These are phyloP conservation scores for Malacoraja senta DNA, from an alignment of 2,797 vertebrate species.

Conservation along the genomic window DNA sequence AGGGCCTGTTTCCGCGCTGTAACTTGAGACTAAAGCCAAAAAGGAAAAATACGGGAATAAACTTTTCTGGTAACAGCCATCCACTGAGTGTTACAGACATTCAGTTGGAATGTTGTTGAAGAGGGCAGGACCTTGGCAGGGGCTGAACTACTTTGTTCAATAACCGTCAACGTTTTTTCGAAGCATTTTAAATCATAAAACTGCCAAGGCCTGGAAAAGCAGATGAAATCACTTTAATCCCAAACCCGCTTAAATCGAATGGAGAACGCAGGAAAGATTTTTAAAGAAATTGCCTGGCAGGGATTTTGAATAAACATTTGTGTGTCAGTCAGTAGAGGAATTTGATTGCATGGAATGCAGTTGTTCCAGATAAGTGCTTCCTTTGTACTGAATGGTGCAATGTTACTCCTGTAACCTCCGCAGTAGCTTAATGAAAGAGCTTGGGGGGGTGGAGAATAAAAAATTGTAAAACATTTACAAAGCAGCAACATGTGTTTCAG, in stretches of 20 bases:
- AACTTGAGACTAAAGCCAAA: too few species aligned
- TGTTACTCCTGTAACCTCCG: not conserved
- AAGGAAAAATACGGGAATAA: not conserved
- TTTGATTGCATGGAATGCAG: conserved; percentile 2
- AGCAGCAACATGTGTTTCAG: not conserved
- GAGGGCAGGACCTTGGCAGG: not conserved
- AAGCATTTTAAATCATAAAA: not conserved
- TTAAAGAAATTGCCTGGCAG: not conserved
- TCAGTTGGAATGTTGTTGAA: not conserved
- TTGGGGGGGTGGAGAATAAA: not conserved
- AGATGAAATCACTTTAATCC: not conserved
- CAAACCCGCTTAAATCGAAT: not conserved
- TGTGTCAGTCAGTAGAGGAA: not conserved
- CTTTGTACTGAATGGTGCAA: conserved; percentile 11
- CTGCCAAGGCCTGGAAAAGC: not conserved
- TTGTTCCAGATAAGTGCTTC: conserved; percentile 13
- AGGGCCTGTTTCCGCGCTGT: too few species aligned
- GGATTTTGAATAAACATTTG: not conserved
- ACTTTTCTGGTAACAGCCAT: not conserved
- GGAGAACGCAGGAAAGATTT: not conserved
- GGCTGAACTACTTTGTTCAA: not conserved
- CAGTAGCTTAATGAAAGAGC: not conserved
- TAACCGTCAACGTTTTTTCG: not conserved
- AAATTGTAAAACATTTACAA: not conserved
- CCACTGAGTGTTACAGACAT: not conserved